Evolutionary conservation across 1,140 invertebrate genomes (phyloP), one percentile per base, ranked within the genome.

Genomic region (Cotesia chilonis): DNA sequence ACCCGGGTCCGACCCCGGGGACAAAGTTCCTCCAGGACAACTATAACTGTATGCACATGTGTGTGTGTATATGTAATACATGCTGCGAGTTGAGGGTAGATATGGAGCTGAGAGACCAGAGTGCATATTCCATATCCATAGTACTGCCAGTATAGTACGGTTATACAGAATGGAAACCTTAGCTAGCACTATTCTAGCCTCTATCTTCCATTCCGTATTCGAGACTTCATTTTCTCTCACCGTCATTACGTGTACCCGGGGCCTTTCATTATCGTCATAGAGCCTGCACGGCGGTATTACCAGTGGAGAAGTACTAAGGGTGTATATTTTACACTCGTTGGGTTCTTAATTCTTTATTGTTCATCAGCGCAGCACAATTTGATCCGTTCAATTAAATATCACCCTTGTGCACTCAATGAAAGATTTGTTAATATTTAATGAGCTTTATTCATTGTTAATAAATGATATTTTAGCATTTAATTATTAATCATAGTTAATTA

Each of bases 1-100:
- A 73, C 74, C 17, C 35, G 55, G 51, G 68, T 72, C 55, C 47
- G 38, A 68, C 59, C 64, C 71, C 61, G 57, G 71, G 68, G 72
- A 71, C 63, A 72, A 73, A 75, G 71, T 75, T 75, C 65, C 65
- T 73, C 71, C 69, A 68, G 73, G 69, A 54, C 68, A 67, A 75
- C 57, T 70, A 66, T 67, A 63, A 65, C 54, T 12, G 54, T 57
- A 20, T 57, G 54, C 12, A 57, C 12, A 57, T 20, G n/a, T 57
- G 14, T 36, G 6, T 9, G 6, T 14, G 14, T 10, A 41, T 59
- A 28, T 28, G 28, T 28, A 28, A 28, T 28, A 28, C 28, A 28
- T 28, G 28, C 28, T 28, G 28, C 28, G 3, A 28, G 28, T 28
- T 28, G 3, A 28, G 3, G 41, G 41, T 54, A 20, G 68, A 60